Conservation (phyloP, 2,797 vertebrate species). For the Acipenser oxyrinchus region DNA sequence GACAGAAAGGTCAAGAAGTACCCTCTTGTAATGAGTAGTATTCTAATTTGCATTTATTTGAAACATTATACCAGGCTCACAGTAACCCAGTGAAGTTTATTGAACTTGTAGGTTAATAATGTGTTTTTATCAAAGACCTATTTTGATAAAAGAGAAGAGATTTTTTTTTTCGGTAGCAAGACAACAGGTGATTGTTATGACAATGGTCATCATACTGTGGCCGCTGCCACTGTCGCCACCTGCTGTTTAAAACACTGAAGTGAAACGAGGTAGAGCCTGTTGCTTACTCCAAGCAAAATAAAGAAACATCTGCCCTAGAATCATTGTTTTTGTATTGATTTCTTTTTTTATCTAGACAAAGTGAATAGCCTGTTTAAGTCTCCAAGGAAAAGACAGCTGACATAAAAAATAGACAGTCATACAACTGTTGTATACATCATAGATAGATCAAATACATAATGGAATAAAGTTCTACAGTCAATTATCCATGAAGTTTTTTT, state of each 20-base stretch:
- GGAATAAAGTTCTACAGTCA: too few relatives aligned
- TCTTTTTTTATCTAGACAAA: not conserved
- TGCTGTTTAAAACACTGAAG: slow-evolving; percentile 4
- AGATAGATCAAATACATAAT: too few relatives aligned
- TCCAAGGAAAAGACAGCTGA: too few relatives aligned
- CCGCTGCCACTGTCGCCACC: slow-evolving; percentile 8
- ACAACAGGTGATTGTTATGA: slow-evolving; percentile 14
- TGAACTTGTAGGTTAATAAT: not conserved
- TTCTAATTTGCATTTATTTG: not conserved
- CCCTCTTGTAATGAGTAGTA: not conserved
- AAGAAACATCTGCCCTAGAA: not conserved
- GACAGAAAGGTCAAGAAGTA: not conserved
- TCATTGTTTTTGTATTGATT: not conserved
- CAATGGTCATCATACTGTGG: slow-evolving; percentile 12
- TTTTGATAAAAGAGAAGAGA: not conserved
- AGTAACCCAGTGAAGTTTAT: not conserved
- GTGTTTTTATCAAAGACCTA: not conserved
- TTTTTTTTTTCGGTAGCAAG: slow-evolving; percentile 2
- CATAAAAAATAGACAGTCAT: too few relatives aligned
- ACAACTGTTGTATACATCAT: too few relatives aligned
- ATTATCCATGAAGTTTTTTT: too few relatives aligned
- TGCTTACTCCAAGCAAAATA: not conserved
- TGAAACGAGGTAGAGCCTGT: too few relatives aligned
- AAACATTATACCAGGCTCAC: not conserved
- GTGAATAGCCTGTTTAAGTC: too few relatives aligned